phyloP scores from a whole-genome alignment of 1,140 invertebrate genomes.

The Popillia japonica region DNA sequence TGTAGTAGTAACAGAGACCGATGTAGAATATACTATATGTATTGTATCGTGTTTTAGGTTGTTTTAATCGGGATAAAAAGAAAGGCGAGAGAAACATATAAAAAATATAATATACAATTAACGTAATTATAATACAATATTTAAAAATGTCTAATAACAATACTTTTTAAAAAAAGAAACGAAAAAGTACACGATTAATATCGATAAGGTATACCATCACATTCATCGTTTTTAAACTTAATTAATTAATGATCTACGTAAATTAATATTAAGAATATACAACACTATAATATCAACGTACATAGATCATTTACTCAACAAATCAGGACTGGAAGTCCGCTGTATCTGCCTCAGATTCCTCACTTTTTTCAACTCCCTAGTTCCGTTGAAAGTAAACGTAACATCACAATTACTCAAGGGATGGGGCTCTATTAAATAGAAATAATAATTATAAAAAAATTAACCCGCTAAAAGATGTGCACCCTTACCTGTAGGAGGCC shows the following conservation, averaged over 20 bases:
- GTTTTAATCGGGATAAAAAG: too few relatives aligned
- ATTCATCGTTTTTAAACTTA: not conserved
- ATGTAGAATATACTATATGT: too few relatives aligned
- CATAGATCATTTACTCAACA: constrained; percentile 45
- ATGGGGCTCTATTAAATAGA: constrained; percentile 46
- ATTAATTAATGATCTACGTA: not conserved
- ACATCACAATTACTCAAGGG: constrained; percentile 69
- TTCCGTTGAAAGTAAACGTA: constrained; percentile 69
- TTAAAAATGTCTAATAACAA: not conserved
- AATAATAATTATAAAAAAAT: not conserved
- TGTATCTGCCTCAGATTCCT: constrained; percentile 56
- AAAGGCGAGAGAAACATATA: not conserved
- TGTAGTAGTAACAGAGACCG: too few relatives aligned
- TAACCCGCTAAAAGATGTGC: not conserved
- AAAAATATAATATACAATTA: constrained; percentile 14
- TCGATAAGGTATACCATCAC: not conserved
- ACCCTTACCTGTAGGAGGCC: not conserved
- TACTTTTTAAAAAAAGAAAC: constrained; percentile 1
- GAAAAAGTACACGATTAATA: not conserved
- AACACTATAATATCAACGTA: not conserved
- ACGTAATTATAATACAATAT: not conserved
- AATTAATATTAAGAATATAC: not conserved
- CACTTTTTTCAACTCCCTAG: constrained; percentile 71
- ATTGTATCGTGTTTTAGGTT: too few relatives aligned
- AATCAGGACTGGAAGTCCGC: constrained; percentile 55